These are phyloP conservation scores for Acanthosepion esculentum DNA, from an alignment of 2,888 invertebrate genomes.

Conservation along the genomic window DNA sequence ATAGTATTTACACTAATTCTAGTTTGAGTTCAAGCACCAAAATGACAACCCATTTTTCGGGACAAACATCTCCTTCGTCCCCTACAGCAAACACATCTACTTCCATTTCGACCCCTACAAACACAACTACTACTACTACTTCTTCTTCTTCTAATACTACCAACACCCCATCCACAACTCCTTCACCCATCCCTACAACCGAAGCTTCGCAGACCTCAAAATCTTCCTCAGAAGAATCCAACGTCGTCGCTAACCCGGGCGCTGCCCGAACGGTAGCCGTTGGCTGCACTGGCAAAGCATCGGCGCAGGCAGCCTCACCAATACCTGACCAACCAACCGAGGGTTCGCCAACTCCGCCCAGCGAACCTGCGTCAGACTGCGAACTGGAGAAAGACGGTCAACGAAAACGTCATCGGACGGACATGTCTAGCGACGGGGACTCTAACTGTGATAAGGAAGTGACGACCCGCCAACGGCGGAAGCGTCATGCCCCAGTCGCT, in stretches of 20 bases:
- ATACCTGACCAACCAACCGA: background rate
- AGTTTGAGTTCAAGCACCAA: background rate
- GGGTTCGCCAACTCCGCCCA: background rate
- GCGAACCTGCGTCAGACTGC: background rate
- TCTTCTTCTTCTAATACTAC: background rate
- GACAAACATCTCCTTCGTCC: background rate
- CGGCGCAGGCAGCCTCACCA: background rate
- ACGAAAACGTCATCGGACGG: background rate
- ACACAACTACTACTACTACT: background rate
- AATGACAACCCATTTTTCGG: background rate
- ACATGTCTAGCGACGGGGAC: slow-evolving; percentile 5
- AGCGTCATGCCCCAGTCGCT: slow-evolving; percentile 52
- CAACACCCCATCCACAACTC: background rate
- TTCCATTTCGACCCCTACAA: background rate
- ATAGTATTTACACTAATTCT: background rate
- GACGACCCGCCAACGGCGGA: slow-evolving; percentile 48
- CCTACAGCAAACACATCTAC: background rate
- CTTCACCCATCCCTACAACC: background rate
- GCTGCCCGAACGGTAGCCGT: background rate
- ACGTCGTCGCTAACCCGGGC: background rate
- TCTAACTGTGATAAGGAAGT: slow-evolving; percentile 25
- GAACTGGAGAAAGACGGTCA: background rate
- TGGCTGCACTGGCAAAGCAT: background rate
- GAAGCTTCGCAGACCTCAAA: background rate
- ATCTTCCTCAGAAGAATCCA: background rate